phyloP scores from a whole-genome alignment of 2,113 vertebrate genomes.

The Serilophus lunatus region DNA sequence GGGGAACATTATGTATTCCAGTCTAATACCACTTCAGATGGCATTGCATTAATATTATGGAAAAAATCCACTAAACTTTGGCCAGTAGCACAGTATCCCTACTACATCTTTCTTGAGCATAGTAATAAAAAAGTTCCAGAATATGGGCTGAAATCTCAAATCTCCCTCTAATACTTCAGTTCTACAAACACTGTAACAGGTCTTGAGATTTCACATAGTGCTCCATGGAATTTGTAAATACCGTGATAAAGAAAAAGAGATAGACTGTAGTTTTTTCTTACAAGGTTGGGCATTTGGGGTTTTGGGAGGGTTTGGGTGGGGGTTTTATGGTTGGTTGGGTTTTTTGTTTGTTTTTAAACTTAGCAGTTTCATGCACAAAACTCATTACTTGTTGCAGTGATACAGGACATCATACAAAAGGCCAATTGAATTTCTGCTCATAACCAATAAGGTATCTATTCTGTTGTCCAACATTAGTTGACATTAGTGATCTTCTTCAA shows the following conservation, averaged over 20 bases:
- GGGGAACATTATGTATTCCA: neutral
- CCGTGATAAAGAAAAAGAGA: neutral
- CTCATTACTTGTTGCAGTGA: neutral
- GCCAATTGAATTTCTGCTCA: neutral
- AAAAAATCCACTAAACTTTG: neutral
- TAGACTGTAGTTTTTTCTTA: neutral
- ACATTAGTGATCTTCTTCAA: neutral
- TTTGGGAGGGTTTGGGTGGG: too few species aligned
- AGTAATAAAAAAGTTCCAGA: neutral
- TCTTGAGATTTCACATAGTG: neutral
- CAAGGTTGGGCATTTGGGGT: fast-evolving
- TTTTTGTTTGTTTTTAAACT: neutral
- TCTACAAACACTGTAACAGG: neutral
- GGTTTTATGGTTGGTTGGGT: neutral
- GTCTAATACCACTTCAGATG: neutral
- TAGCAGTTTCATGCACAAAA: neutral
- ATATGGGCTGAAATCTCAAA: neutral
- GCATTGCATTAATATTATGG: neutral
- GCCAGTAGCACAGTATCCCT: neutral
- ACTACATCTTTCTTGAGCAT: neutral
- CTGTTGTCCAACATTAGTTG: neutral
- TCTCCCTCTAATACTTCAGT: neutral
- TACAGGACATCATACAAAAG: neutral
- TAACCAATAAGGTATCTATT: neutral
- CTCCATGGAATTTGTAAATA: neutral